Conservation (phyloP, 1,140 invertebrate genomes). For the Aplysia californica region DNA sequence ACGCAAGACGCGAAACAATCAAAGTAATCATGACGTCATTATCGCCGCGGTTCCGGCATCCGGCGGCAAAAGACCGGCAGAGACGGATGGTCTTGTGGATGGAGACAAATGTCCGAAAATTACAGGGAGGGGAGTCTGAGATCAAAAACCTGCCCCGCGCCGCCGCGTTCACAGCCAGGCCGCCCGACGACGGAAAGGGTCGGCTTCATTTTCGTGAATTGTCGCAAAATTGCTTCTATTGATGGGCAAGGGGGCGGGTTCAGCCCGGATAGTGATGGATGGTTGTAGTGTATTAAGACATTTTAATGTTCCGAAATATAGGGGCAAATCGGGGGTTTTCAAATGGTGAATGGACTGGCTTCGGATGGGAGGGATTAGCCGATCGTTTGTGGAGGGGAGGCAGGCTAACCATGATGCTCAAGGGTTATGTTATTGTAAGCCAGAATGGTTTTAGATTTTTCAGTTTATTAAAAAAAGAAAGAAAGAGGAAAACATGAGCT, state of each 20-base stretch:
- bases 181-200: background rate
- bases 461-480: no score
- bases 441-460: no score
- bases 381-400: no score
- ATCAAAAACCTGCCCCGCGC: background rate
- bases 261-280: background rate
- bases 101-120: constrained; percentile 21
- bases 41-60: background rate
- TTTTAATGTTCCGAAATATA: no score
- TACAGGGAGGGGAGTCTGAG: background rate
- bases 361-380: no score
- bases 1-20: background rate
- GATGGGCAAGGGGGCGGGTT: constrained; percentile 2
- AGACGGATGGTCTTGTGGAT: background rate
- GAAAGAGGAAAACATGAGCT: no score
- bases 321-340: no score
- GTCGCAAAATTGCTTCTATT: constrained; percentile 12
- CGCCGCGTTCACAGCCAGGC: no score
- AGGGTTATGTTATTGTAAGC: no score
- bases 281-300: no score
- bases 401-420: no score
- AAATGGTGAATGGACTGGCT: no score
- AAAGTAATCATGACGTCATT: constrained; percentile 12
- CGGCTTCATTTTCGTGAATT: constrained; percentile 3
- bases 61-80: background rate